Conservation (phyloP, 2,888 invertebrate species). For the Hoplodrina ambigua region DNA sequence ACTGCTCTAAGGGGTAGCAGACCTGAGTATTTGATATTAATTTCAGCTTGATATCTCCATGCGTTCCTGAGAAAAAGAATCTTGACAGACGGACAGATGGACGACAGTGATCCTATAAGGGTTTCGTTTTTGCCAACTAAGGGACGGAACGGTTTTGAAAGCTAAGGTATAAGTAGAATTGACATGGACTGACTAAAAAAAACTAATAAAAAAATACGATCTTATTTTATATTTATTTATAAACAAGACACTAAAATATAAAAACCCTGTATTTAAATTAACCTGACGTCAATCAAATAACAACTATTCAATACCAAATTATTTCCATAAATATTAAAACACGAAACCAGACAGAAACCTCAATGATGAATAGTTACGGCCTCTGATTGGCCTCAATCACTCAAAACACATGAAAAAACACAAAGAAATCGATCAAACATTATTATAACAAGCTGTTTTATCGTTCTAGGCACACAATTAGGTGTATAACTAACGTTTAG, state of each 20-base stretch:
- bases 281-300: conserved; percentile 32
- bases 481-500: conserved; percentile 70
- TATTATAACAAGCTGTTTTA: conserved; percentile 74
- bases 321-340: conserved; percentile 37
- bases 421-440: conserved; percentile 63
- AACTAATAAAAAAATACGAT: no score
- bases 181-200: no score
- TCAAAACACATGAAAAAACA: conserved; percentile 50
- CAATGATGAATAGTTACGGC: conserved; percentile 53
- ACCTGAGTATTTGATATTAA: no score
- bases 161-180: no score
- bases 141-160: no score
- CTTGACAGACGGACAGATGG: no score
- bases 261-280: conserved; percentile 28
- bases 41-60: no score
- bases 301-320: conserved; percentile 43
- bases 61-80: no score
- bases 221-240: no score
- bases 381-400: conserved; percentile 64
- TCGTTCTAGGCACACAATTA: conserved; percentile 70
- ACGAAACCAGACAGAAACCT: conserved; percentile 34
- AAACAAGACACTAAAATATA: conserved; percentile 5
- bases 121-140: no score
- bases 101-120: no score
- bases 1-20: no score